Evolutionary conservation across 2,113 vertebrate genomes (phyloP), one percentile per base, ranked within the genome.

Genomic region (Myiozetetes cayanensis): DNA sequence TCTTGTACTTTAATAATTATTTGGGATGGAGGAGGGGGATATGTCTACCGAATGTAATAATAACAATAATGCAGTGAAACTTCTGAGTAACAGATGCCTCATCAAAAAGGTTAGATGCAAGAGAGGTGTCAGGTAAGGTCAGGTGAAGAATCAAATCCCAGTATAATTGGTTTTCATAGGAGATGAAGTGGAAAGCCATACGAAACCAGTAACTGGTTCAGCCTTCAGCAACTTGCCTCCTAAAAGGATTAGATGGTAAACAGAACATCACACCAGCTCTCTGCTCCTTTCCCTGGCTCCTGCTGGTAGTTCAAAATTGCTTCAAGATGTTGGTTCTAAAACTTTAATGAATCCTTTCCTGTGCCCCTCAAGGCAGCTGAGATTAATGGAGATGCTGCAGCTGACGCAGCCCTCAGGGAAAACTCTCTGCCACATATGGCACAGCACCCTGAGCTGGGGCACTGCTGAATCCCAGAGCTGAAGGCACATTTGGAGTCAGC

Each of bases 241-340:
- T 86, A 11, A 88, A 93, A 92, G 75, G 35, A 85, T 95, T 93
- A 93, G 72, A 53, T 66, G 50, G 43, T 86, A 95, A 75, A 84
- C 72, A 95, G 81, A 92, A 74, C 63, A 80, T 47, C 46, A 71
- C 67, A 88, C 59, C 63, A 77, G 71, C 50, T 12, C 43, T 72
- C 83, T 72, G 24, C 33, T 79, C 87, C 87, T 90, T 95, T 96
- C 82, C 53, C 61, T 91, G 63, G 21, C 43, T 96, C 63, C 87
- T 95, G 74, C 91, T 86, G 67, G 67, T 77, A 93, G 59, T 52
- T 94, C 82, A 86, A 80, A 96, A 96, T 83, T 89, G 66, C 24
- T 96, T 96, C 85, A 97, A 95, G 85, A 96, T 95, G 87, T 73
- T 77, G 67, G 28, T 90, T 93, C 71, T 73, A 70, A 76, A 93